Evolutionary conservation across 2,797 vertebrate genomes (phyloP), one percentile per base, ranked within the genome.

Genomic region (Australoheros facetus): DNA sequence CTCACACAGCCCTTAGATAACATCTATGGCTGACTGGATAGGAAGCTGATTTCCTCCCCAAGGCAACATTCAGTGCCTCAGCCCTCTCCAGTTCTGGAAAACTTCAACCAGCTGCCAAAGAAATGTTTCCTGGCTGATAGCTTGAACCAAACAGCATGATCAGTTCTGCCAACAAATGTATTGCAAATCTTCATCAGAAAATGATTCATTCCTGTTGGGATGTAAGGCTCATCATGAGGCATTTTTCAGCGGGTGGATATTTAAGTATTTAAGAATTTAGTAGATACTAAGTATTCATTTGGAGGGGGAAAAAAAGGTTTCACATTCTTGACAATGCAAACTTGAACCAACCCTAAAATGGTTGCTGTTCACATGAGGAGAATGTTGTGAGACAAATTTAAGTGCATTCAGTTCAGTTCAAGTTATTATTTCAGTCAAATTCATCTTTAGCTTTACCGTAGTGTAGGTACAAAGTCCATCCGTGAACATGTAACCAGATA

Each of bases 81-180:
- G 59, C n/a, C 39, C 10, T 19, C 55, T 42, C 56, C 16, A 32
- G 70, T 70, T 78, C 17, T 87, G 77, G 51, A 79, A 3, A 91
- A 84, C 79, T 87, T 23, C 34, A 74, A 72, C 72, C 74, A 62
- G 59, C 30, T 10, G 54, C 79, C 71, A 77, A 73, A 80, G 59
- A 56, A 87, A 84, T 60, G 10, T 69, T 87, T 85, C 74, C 66
- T 75, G 53, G 77, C 73, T 37, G 73, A 79, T 19, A 56, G 82
- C 58, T 37, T 4, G 23, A 79, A 77, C 59, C 55, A 48, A 48
- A 17, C 45, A 48, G 45, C 79, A 72, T 51, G 42, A 45, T 53
- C 7, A 2, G 9, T 17, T 58, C 10, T 56, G 56, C 60, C 51
- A 26, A 56, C 48, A 17, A 60, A 79, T 37, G 21, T 26, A 34